phyloP scores from a whole-genome alignment of 2,888 invertebrate species.

The Tiphia femorata region DNA sequence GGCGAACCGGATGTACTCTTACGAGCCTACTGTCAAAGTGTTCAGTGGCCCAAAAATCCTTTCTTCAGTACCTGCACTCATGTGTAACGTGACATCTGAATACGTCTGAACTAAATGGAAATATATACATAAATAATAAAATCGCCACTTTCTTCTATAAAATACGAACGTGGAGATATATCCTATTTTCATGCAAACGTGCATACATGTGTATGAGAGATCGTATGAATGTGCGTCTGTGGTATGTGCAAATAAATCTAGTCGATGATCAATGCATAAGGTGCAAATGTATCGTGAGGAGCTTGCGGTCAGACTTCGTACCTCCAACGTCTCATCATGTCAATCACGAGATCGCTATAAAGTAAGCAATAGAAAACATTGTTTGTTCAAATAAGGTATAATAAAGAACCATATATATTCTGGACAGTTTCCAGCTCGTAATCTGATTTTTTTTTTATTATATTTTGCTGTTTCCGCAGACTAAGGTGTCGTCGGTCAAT shows the following conservation, averaged over 20 bases:
- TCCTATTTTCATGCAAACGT: slow-evolving; percentile 48
- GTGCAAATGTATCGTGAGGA: too few species aligned
- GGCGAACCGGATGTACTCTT: slow-evolving; percentile 32
- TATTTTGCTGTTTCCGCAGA: not conserved
- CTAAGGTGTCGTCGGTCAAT: too few species aligned
- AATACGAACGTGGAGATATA: slow-evolving; percentile 29
- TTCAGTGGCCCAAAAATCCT: slow-evolving; percentile 49
- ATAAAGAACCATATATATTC: slow-evolving; percentile 43
- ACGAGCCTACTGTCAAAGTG: slow-evolving; percentile 56
- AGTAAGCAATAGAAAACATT: slow-evolving; percentile 59
- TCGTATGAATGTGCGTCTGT: not conserved
- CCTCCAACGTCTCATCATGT: slow-evolving; percentile 53
- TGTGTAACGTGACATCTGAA: slow-evolving; percentile 29
- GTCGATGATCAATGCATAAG: too few species aligned
- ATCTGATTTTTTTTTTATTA: not conserved
- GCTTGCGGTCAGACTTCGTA: slow-evolving; percentile 49
- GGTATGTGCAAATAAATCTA: too few species aligned
- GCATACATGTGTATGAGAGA: slow-evolving; percentile 24
- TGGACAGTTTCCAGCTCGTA: slow-evolving; percentile 13
- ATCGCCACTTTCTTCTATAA: slow-evolving; percentile 21
- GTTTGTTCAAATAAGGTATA: slow-evolving; percentile 53
- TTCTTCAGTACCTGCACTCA: slow-evolving; percentile 59
- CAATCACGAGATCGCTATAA: slow-evolving; percentile 48
- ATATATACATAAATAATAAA: not conserved
- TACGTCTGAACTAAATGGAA: not conserved